Base-by-base conservation (phyloP, 2,888 invertebrate genomes). In the Idaea biselata region DNA sequence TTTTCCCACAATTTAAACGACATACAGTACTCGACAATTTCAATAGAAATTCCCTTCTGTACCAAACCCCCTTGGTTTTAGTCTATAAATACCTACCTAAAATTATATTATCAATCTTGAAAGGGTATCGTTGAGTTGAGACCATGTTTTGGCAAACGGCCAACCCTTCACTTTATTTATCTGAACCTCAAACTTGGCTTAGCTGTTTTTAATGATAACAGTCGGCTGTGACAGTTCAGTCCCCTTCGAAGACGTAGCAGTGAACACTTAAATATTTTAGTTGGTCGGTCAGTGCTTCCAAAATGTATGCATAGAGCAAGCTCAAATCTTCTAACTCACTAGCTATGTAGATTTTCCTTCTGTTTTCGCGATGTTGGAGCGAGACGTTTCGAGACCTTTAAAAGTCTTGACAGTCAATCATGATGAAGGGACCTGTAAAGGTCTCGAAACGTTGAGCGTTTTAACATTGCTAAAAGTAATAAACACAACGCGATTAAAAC, bases 281-380 rank as follows among this genome's bases (percentile, higher is more conserved):
- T 44, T 44, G 44, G 44, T 14, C 44, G 44, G 44, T 44, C 44
- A 44, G 44, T 3, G 11, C 8, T 44, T 8, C 1, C 11, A 44
- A 60, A 57, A 63, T 66, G 58, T 66, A 59, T 66, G 60, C 61
- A 60, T 44, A n/a, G 14, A 18, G 55, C 53, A 63, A 25, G 25
- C 25, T 25, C 25, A 3, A 25, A 25, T 3, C 5, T 25, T 25
- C 25, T 25, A 25, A 25, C 25, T 25, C 25, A 25, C 5, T 25
- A 25, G 25, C 5, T 25, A n/a, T n/a, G n/a, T n/a, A n/a, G n/a
- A n/a, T n/a, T n/a, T n/a, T n/a, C n/a, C n/a, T n/a, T n/a, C n/a
- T n/a, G n/a, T n/a, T n/a, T n/a, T n/a, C n/a, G n/a, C n/a, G n/a
- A n/a, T n/a, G n/a, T n/a, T n/a, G n/a, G n/a, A n/a, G n/a, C n/a